Base-by-base conservation (phyloP, 2,888 invertebrate species). In the Acanthacorydalis orientalis region DNA sequence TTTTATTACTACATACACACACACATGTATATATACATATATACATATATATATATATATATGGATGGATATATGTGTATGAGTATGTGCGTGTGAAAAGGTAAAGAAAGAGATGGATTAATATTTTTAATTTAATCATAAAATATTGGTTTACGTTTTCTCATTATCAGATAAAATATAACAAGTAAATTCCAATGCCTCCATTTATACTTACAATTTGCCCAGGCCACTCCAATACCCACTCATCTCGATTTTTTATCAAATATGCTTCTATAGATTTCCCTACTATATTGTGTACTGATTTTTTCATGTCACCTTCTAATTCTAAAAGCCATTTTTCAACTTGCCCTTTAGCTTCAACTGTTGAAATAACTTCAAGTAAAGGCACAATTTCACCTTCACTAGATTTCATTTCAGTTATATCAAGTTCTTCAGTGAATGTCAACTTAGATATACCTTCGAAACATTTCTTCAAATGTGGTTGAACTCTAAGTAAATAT, bases 391-490 rank as follows among this genome's bases (percentile, higher is more conserved):
- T 72, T 68, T 96, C 96, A 7, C 84, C 81, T 67, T 84, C 80
- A 49, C 85, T 83, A 1, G 93, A 93, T 56, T 74, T 79, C 86
- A 96, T 92, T 51, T 81, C 80, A 0, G 81, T 83, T 0, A 95
- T 88, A 49, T 91, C 89, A 60, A 91, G 65, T 11, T 87, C 83
- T 44, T 80, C 80, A 16, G 89, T 90, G 61, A 95, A 95, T n/a
- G 77, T 77, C 37, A 96, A 67, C 50, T 77, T 82, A 11, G 88
- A 84, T 51, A 96, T 93, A 7, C 92, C 95, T 64, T 95, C 93
- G 72, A 89, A 95, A 60, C 93, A 95, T 64, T 95, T 95, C 70
- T 92, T 95, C 56, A 95, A 69, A 68, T 95, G 93, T 31, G 93
- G 93, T 61, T 95, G 93, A 6, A 95, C 93, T 42, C 90, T 81